Percentiles rank a stretch among this genome's conserved stretches.
phyloP scores from a whole-genome alignment of 2,113 vertebrate genomes.

The Tragelaphus buxtoni region DNA sequence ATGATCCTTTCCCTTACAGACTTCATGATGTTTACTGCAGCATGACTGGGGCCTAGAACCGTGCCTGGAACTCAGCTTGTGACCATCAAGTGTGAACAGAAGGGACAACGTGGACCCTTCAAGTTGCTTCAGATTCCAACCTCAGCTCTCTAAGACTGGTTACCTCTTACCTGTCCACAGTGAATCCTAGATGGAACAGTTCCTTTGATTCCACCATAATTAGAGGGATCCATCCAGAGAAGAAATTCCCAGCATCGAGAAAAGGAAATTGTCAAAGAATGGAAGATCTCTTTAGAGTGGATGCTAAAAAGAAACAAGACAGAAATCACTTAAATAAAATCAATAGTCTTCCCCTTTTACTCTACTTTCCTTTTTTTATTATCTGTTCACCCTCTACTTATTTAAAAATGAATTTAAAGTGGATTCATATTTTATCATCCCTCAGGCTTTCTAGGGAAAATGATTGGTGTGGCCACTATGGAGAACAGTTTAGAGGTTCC shows the following conservation, averaged over 20 bases:
- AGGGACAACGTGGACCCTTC: accelerated
- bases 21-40: not conserved
- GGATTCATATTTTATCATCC: not conserved
- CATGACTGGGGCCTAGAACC: not conserved
- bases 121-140: not conserved
- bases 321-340: not conserved
- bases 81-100: not conserved
- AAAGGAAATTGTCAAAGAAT: slow-evolving; percentile 96
- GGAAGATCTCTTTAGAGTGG: slow-evolving; percentile 95
- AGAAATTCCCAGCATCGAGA: slow-evolving; percentile 98
- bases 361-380: not conserved
- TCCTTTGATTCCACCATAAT: slow-evolving; percentile 94
- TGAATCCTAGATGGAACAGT: slow-evolving; percentile 84
- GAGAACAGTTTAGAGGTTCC: not conserved
- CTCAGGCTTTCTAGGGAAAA: not conserved
- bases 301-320: slow-evolving; percentile 81
- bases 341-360: not conserved
- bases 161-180: slow-evolving; percentile 85
- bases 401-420: not conserved
- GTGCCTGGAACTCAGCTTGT: accelerated
- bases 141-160: not conserved
- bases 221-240: slow-evolving; percentile 98
- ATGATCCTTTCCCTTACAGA: not conserved
- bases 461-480: not conserved
- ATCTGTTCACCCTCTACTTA: not conserved